Conservation (phyloP, 2,113 vertebrate genomes). For the Bujurquina vittata region DNA sequence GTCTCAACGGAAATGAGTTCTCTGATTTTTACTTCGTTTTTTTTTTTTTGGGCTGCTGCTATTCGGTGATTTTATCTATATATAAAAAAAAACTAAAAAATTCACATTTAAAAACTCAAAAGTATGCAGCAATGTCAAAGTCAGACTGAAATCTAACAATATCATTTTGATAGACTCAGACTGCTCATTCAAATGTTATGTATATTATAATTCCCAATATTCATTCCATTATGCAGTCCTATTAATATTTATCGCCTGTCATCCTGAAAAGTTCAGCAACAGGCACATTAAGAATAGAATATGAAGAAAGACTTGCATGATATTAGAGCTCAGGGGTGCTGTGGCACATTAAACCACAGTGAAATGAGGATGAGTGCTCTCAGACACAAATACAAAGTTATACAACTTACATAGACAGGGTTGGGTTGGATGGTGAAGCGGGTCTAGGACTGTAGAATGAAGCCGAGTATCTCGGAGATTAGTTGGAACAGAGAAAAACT, state of each 20-base stretch:
- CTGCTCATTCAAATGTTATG: conserved; percentile 19
- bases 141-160: neutral
- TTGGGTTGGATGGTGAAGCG: neutral
- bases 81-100: neutral
- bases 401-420: neutral
- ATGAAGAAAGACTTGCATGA: neutral
- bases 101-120: neutral
- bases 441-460: neutral
- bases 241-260: conserved; percentile 43
- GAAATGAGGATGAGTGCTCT: neutral
- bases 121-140: conserved; percentile 12
- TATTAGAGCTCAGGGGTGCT: neutral
- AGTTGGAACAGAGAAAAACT: neutral
- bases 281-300: conserved; percentile 22
- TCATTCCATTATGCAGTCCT: conserved; percentile 25
- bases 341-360: neutral
- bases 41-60: neutral
- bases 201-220: conserved; percentile 26
- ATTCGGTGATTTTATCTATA: neutral
- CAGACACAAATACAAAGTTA: neutral
- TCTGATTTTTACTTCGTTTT: neutral
- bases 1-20: conserved; percentile 8
- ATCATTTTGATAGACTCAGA: conserved; percentile 10
- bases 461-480: neutral
- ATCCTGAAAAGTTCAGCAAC: conserved; percentile 30